A percentile compares a stretch with the other conserved stretches of the same genome.
Evolutionary conservation across 2,797 vertebrate genomes (phyloP).

Genomic region (Bradypodion ventrale): DNA sequence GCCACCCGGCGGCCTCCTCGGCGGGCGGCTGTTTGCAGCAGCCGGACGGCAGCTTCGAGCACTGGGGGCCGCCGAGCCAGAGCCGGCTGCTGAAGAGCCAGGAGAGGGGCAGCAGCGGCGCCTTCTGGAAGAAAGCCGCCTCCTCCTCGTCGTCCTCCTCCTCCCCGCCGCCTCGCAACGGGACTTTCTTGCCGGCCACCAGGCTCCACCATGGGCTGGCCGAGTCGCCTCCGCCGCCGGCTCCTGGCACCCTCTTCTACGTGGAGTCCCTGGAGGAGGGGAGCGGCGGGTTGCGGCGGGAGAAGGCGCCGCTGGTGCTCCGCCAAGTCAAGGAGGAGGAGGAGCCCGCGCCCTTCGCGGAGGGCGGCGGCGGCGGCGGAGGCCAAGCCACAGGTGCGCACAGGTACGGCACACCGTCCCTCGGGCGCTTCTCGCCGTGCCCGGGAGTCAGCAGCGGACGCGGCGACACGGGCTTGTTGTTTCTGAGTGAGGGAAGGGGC

Average conservation of each 20-base stretch:
- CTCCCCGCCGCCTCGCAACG: constrained; percentile 62
- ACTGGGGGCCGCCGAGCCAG: constrained; percentile 80
- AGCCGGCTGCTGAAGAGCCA: constrained; percentile 76
- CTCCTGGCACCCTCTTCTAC: constrained; percentile 73
- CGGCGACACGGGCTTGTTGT: too few relatives aligned
- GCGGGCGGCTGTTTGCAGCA: constrained; percentile 70
- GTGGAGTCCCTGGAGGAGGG: constrained; percentile 76
- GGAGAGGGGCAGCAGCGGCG: constrained; percentile 68
- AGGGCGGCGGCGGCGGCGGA: constrained; percentile 52
- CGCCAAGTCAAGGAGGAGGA: constrained; percentile 69
- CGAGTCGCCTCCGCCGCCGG: constrained; percentile 40
- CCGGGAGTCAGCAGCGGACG: too few relatives aligned
- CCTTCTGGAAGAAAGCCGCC: constrained; percentile 77
- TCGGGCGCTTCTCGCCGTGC: too few relatives aligned
- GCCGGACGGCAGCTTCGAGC: constrained; percentile 76
- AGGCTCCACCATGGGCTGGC: constrained; percentile 65
- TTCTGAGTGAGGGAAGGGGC: neutral
- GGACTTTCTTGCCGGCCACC: constrained; percentile 68
- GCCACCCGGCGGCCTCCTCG: constrained; percentile 72
- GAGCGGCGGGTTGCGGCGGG: constrained; percentile 46
- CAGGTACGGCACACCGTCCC: constrained; percentile 65
- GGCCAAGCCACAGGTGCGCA: constrained; percentile 76
- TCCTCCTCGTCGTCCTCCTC: constrained; percentile 63
- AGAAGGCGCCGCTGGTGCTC: constrained; percentile 64
- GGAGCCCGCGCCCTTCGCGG: constrained; percentile 45